phyloP scores from a whole-genome alignment of 1,140 invertebrate genomes.

The Saccostrea glomerata region DNA sequence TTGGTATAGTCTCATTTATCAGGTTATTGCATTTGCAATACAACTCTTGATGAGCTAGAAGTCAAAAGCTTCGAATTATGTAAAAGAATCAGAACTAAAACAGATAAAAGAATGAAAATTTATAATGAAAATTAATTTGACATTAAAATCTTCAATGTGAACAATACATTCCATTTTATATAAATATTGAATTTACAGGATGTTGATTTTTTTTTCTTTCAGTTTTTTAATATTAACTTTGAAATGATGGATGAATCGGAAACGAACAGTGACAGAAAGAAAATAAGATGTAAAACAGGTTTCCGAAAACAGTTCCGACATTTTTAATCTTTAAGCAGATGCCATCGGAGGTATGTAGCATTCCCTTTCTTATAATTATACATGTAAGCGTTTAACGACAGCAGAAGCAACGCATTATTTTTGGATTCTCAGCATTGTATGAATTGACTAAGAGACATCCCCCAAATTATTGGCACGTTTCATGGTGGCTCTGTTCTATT shows the following conservation, averaged over 20 bases:
- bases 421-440: not conserved
- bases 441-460: not conserved
- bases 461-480: not conserved
- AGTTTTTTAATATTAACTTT: not conserved
- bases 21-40: too few species aligned
- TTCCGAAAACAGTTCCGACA: not conserved
- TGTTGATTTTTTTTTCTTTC: not conserved
- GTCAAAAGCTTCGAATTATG: too few species aligned
- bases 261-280: not conserved
- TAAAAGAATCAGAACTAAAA: not conserved
- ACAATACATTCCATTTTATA: not conserved
- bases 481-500: not conserved
- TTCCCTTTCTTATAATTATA: not conserved
- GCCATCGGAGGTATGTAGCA: not conserved
- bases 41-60: too few species aligned
- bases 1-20: too few species aligned
- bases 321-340: conserved; percentile 13
- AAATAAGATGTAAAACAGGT: conserved; percentile 15
- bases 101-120: not conserved
- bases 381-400: not conserved
- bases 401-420: not conserved
- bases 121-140: not conserved
- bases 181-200: not conserved
- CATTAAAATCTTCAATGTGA: not conserved
- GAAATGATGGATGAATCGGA: not conserved